phyloP scores from a whole-genome alignment of 2,888 invertebrate genomes.

The Agapostemon virescens region DNA sequence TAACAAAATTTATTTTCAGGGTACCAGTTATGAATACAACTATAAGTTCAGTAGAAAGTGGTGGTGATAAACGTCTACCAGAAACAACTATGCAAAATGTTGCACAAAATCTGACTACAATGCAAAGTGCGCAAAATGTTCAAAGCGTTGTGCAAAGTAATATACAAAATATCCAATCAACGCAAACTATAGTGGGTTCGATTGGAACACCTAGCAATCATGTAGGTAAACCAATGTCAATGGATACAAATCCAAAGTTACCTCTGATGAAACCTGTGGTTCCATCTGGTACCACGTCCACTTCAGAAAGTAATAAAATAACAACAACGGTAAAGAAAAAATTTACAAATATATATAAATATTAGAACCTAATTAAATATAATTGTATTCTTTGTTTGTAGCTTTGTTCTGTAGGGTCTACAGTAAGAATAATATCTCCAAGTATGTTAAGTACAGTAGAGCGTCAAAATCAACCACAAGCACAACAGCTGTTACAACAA shows the following conservation, averaged over 20 bases:
- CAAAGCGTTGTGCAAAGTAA: conserved; percentile 74
- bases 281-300: conserved; percentile 71
- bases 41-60: conserved; percentile 67
- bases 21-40: conserved; percentile 67
- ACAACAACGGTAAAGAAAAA: conserved; percentile 68
- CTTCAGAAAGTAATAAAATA: conserved; percentile 76
- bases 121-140: conserved; percentile 72
- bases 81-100: conserved; percentile 73
- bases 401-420: conserved; percentile 77
- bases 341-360: not conserved
- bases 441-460: conserved; percentile 76
- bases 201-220: conserved; percentile 72
- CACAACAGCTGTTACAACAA: conserved; percentile 71
- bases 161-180: conserved; percentile 75
- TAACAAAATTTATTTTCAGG: conserved; percentile 40
- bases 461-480: conserved; percentile 71
- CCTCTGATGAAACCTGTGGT: conserved; percentile 76
- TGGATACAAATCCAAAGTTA: conserved; percentile 77
- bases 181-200: conserved; percentile 71
- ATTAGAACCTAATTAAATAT: conserved; percentile 20
- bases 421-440: conserved; percentile 78
- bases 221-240: conserved; percentile 76
- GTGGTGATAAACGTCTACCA: conserved; percentile 74
- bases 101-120: conserved; percentile 75
- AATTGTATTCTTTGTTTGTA: conserved; percentile 48